These are phyloP conservation scores for Mola mola DNA, from an alignment of 2,113 vertebrate genomes.

Conservation along the genomic window DNA sequence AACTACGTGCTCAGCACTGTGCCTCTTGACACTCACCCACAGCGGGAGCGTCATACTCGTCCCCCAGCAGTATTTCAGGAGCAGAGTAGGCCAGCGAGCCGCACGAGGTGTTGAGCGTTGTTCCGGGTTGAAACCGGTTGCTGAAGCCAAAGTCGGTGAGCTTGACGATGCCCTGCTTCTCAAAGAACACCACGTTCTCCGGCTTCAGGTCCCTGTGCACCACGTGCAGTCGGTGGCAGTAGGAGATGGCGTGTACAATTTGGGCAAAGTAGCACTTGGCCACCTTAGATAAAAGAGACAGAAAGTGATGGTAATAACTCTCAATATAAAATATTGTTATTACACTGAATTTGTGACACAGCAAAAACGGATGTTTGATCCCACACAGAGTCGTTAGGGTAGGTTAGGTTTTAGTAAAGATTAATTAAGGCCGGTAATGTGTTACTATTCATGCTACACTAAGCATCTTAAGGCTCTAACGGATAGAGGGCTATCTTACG, in stretches of 20 bases:
- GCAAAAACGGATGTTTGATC: too few relatives aligned
- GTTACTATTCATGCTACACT: too few relatives aligned
- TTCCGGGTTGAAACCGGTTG: conserved; percentile 97
- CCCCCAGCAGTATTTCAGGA: conserved; percentile 96
- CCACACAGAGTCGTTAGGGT: too few relatives aligned
- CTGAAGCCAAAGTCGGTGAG: conserved; percentile 99
- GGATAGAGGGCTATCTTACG: too few relatives aligned
- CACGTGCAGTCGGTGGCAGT: conserved; percentile 97
- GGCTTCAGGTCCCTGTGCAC: conserved; percentile 98
- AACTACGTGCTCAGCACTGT: neutral
- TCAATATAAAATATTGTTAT: too few relatives aligned
- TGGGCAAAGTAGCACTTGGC: conserved; percentile 99
- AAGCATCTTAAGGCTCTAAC: too few relatives aligned
- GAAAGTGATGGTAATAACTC: too few relatives aligned
- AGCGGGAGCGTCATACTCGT: conserved; percentile 97
- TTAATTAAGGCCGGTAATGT: too few relatives aligned
- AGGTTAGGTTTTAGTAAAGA: too few relatives aligned
- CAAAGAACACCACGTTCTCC: conserved; percentile 98
- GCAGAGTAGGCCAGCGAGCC: conserved; percentile 98
- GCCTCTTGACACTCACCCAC: conserved; percentile 79
- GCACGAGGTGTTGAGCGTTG: conserved; percentile 95
- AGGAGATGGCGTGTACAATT: conserved; percentile 98
- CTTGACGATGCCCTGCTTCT: conserved; percentile 98
- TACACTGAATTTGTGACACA: too few relatives aligned
- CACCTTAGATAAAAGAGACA: conserved; percentile 72